These are phyloP conservation scores for Tuta absoluta DNA, from an alignment of 2,888 invertebrate genomes.

Conservation along the genomic window DNA sequence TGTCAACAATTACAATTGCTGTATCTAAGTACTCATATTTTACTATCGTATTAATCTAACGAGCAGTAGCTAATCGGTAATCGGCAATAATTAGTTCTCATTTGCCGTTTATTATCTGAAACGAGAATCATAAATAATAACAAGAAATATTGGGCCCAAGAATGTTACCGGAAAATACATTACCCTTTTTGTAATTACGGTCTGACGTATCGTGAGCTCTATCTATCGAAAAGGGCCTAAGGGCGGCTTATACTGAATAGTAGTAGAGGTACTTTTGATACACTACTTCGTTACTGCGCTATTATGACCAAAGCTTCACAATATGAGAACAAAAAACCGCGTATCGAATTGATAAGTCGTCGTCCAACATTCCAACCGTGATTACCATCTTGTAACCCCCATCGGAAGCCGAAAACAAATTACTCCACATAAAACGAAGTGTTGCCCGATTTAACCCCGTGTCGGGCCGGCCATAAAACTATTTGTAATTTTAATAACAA, in stretches of 20 bases:
- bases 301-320: conserved; percentile 41
- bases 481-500: conserved; percentile 46
- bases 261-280: conserved; percentile 22
- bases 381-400: conserved; percentile 54
- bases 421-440: conserved; percentile 49
- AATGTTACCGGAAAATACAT: conserved; percentile 31
- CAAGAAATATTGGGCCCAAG: not conserved
- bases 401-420: conserved; percentile 68
- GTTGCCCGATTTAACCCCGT: conserved; percentile 43
- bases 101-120: conserved; percentile 3
- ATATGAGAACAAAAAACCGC: conserved; percentile 47
- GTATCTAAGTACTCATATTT: not conserved
- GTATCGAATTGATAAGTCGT: conserved; percentile 65
- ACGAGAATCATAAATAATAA: not conserved
- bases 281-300: conserved; percentile 39
- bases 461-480: conserved; percentile 43
- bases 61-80: not conserved
- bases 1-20: not conserved
- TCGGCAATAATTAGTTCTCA: conserved; percentile 1
- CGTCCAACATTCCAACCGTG: conserved; percentile 60
- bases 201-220: conserved; percentile 38
- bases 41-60: not conserved
- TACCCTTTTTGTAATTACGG: conserved; percentile 36
- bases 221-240: conserved; percentile 43
- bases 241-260: conserved; percentile 32